phyloP scores from a whole-genome alignment of 2,888 invertebrate species.

The Latrodectus elegans region DNA sequence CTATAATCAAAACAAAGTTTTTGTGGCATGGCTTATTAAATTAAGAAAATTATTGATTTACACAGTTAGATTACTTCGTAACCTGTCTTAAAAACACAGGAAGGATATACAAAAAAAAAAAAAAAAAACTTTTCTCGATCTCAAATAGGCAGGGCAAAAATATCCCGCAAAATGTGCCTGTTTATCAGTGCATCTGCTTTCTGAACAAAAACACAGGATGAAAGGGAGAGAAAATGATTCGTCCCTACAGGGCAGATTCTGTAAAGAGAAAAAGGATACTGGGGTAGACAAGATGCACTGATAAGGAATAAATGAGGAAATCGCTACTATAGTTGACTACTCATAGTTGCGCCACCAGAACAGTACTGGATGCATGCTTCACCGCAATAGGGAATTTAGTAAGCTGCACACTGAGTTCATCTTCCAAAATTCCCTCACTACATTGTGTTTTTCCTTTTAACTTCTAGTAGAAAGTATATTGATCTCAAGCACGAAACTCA shows the following conservation, averaged over 20 bases:
- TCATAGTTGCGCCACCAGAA: background rate
- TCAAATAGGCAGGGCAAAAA: conserved; percentile 14
- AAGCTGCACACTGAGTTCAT: background rate
- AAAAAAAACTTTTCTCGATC: conserved; percentile 17
- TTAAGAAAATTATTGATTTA: no score
- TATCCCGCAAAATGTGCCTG: conserved; percentile 12
- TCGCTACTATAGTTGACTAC: conserved; percentile 27
- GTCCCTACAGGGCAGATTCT: conserved; percentile 12
- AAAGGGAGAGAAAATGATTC: conserved; percentile 13
- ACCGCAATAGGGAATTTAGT: background rate
- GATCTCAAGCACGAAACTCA: no score
- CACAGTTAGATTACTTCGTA: no score
- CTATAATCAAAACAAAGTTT: background rate
- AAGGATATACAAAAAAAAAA: background rate
- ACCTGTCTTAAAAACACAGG: background rate
- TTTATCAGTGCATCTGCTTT: conserved; percentile 35
- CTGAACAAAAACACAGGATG: conserved; percentile 13
- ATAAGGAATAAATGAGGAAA: conserved; percentile 40
- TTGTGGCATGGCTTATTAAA: background rate
- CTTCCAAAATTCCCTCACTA: no score
- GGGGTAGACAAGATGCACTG: conserved; percentile 23
- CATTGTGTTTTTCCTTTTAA: no score
- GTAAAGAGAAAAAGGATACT: conserved; percentile 3
- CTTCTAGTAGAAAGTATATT: no score
- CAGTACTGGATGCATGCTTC: background rate